Conservation (phyloP, 2,888 invertebrate species). For the Eutolmus rufibarbis region DNA sequence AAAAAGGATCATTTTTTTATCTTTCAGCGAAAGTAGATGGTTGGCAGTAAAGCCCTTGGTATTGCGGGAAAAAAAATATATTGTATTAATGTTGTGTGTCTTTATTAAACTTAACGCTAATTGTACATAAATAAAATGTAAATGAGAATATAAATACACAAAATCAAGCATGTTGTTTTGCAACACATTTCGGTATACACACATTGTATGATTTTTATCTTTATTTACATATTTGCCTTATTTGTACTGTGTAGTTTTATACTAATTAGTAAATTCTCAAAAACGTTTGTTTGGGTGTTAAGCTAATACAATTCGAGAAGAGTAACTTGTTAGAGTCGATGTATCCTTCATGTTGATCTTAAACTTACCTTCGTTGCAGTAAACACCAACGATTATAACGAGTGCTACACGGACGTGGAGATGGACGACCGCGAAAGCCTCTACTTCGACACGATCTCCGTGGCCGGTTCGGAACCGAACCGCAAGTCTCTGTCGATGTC, state of each 20-base stretch:
- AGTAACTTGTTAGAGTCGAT: not conserved
- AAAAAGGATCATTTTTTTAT: not conserved
- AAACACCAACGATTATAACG: constrained; percentile 57
- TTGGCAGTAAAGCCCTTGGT: not conserved
- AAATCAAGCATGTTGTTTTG: not conserved
- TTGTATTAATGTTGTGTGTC: not conserved
- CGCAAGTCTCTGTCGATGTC: constrained; percentile 66
- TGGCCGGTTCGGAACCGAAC: constrained; percentile 60
- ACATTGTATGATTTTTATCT: not conserved
- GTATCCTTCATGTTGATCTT: not conserved
- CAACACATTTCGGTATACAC: not conserved
- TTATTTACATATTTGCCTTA: not conserved
- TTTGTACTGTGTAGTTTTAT: not conserved
- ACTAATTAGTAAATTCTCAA: not conserved
- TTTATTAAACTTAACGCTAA: not conserved
- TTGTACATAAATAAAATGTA: not conserved
- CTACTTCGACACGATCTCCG: constrained; percentile 60
- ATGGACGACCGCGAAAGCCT: constrained; percentile 62
- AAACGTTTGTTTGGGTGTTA: not conserved
- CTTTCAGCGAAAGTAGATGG: not conserved
- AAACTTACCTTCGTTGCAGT: constrained; percentile 53
- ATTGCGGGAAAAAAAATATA: not conserved
- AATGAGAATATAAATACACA: not conserved
- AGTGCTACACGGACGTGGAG: constrained; percentile 60
- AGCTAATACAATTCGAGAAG: not conserved